Evolutionary conservation across 2,888 invertebrate genomes (phyloP), one percentile per base, ranked within the genome.

Genomic region (Callyntrura guangdongensis): DNA sequence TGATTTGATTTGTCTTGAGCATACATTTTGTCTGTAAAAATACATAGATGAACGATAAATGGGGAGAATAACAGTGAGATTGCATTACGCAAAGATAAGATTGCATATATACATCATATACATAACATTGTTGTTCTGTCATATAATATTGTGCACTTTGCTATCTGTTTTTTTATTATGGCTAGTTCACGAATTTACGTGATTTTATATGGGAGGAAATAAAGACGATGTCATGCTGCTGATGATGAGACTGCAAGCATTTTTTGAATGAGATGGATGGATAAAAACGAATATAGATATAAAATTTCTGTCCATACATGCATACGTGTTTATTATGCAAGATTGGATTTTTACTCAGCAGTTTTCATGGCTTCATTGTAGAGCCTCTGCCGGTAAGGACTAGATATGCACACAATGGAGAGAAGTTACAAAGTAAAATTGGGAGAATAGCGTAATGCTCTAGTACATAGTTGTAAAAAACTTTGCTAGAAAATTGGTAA

Each of bases 161-260:
- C 14, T 27, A 14, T 83, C n/a, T n/a, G n/a, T 17, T 20, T 72
- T 12, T 22, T 25, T 74, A 72, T 83, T 83, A 83, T 83, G 74
- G 17, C 61, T 59, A 53, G 82, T 74, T 56, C 88, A 88, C 88
- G 88, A 88, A 72, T 83, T 88, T 83, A 72, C 88, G 72, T 88
- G 88, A 82, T 69, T 74, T 59, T 74, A 53, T 20, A 79, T 81
- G 36, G 81, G 53, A 69, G 56, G 79, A 67, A 86, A 86, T 86
- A 61, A 25, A 61, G 64, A 86, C 53, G 12, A 72, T 67, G 53
- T 83, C 61, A 64, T 61, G 61, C 64, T 64, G 20, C 3, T n/a
- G 36, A 17, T n/a, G 27, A 84, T 84, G 69, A 82, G 64, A 84
- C 69, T 84, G 84, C 84, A 84, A n/a, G 69, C 47, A 83, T 64